Conservation (phyloP, 2,888 invertebrate genomes). For the Gibbula magus region DNA sequence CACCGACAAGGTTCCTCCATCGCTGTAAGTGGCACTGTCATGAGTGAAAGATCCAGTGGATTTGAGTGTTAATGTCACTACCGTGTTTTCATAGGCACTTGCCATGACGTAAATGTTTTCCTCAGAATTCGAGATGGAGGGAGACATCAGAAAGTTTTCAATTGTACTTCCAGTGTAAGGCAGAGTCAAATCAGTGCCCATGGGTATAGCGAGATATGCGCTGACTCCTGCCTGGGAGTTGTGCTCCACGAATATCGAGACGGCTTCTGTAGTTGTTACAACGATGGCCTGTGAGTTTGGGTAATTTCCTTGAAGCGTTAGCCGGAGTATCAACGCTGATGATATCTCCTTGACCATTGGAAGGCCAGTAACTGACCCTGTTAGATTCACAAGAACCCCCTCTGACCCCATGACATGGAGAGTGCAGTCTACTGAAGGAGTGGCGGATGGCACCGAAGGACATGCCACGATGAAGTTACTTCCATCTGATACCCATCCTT, state of each 20-base stretch:
- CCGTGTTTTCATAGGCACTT: neutral
- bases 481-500: neutral
- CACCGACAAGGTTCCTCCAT: neutral
- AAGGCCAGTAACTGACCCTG: neutral
- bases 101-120: neutral
- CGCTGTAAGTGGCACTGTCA: neutral
- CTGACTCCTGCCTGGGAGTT: neutral
- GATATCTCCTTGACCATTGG: neutral
- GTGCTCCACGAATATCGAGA: neutral
- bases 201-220: neutral
- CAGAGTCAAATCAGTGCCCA: neutral
- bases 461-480: neutral
- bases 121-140: neutral
- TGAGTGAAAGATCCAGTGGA: neutral
- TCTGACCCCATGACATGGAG: neutral
- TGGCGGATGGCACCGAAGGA: neutral
- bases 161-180: neutral
- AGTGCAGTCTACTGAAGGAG: neutral
- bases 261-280: neutral
- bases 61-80: neutral
- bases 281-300: neutral
- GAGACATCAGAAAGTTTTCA: neutral
- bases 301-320: neutral
- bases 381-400: neutral
- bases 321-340: neutral